A percentile compares a stretch with the other conserved stretches of the same genome.
Conservation (phyloP, 2,113 vertebrate species). For the Microcebus griseorufus region DNA sequence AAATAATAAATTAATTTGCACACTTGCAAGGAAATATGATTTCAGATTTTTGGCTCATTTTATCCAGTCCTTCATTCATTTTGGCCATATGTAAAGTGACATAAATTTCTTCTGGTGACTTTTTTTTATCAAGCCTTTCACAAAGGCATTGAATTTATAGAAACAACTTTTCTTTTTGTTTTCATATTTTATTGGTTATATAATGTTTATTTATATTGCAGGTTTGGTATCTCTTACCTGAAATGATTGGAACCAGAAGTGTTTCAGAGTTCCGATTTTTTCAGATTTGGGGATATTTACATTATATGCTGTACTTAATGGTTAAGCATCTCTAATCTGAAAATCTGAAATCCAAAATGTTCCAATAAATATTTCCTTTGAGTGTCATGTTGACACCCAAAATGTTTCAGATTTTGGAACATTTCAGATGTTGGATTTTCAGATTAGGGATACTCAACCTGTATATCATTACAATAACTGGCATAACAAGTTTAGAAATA, state of each 20-base stretch:
- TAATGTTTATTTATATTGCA: neutral
- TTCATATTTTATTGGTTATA: constrained; percentile 2
- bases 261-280: neutral
- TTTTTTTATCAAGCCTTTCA: constrained; percentile 1
- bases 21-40: neutral
- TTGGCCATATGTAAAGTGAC: neutral
- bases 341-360: neutral
- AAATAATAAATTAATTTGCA: neutral
- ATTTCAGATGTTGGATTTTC: neutral
- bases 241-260: neutral
- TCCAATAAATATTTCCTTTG: neutral
- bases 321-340: neutral
- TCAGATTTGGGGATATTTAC: neutral
- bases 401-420: neutral
- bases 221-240: neutral
- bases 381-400: neutral
- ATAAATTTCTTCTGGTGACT: neutral
- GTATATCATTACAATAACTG: neutral
- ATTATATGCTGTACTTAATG: neutral
- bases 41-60: neutral
- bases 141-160: neutral
- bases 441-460: neutral
- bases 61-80: neutral
- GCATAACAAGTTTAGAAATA: neutral
- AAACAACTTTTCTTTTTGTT: neutral